Conservation (phyloP, 2,113 vertebrate genomes). For the Phoenicopterus ruber region DNA sequence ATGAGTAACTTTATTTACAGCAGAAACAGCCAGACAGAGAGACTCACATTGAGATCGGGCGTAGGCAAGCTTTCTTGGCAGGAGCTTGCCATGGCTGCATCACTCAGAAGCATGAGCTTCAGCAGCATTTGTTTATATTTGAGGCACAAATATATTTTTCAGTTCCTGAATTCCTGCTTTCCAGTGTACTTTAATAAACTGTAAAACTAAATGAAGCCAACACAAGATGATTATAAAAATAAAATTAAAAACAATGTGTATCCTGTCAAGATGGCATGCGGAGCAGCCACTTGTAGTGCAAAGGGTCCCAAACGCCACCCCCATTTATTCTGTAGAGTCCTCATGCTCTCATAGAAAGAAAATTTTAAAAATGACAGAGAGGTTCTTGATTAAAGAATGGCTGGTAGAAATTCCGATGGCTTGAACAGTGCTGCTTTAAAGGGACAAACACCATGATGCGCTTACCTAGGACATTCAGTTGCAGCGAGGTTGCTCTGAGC, state of each 20-base stretch:
- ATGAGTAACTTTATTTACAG: conserved; percentile 22
- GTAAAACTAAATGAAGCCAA: neutral
- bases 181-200: neutral
- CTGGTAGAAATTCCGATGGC: neutral
- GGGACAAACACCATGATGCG: neutral
- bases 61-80: conserved; percentile 31
- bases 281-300: neutral
- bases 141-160: neutral
- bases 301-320: neutral
- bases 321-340: neutral
- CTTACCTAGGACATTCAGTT: neutral
- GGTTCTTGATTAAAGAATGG: neutral
- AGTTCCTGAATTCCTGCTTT: neutral
- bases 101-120: neutral
- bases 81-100: neutral
- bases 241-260: neutral
- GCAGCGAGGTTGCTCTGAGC: neutral
- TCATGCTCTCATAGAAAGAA: neutral
- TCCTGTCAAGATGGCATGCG: neutral
- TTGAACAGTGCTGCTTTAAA: neutral
- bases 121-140: conserved; percentile 14
- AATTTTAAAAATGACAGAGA: fast-evolving
- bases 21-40: conserved; percentile 24
- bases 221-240: neutral
- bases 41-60: neutral